These are phyloP conservation scores for Melitaea athalia DNA, from an alignment of 2,888 invertebrate species.

Conservation along the genomic window DNA sequence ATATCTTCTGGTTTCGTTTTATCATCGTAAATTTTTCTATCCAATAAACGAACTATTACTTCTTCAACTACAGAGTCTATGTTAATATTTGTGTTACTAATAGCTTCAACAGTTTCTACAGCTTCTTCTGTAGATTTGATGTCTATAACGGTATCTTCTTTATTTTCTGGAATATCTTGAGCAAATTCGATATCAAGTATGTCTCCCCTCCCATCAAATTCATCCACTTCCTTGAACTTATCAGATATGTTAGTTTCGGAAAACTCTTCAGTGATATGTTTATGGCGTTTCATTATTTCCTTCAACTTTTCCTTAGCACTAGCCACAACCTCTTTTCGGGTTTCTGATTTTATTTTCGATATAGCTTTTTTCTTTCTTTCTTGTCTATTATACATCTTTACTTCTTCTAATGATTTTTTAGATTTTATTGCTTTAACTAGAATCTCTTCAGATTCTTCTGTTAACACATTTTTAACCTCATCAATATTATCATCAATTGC, in stretches of 20 bases:
- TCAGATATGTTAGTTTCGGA: constrained; percentile 53
- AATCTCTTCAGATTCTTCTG: constrained; percentile 41
- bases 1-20: constrained; percentile 78
- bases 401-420: constrained; percentile 61
- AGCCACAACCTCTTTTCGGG: constrained; percentile 72
- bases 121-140: constrained; percentile 18
- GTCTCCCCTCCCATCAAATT: constrained; percentile 60
- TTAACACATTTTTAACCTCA: neutral
- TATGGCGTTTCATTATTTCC: constrained; percentile 77
- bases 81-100: constrained; percentile 56
- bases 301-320: constrained; percentile 77
- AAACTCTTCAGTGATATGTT: constrained; percentile 68
- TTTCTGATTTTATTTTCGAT: constrained; percentile 75
- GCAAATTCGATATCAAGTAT: constrained; percentile 55
- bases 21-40: constrained; percentile 79
- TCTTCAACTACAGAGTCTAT: constrained; percentile 77
- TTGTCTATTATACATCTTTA: constrained; percentile 56
- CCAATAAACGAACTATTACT: constrained; percentile 71
- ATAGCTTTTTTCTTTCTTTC: constrained; percentile 73
- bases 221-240: constrained; percentile 42
- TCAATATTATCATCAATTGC: constrained; percentile 41
- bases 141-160: constrained; percentile 20
- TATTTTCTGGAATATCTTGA: constrained; percentile 7
- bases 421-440: constrained; percentile 49
- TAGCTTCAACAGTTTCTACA: constrained; percentile 26